These are phyloP conservation scores for Pachypsylla venusta DNA, from an alignment of 1,140 invertebrate species.

Conservation along the genomic window DNA sequence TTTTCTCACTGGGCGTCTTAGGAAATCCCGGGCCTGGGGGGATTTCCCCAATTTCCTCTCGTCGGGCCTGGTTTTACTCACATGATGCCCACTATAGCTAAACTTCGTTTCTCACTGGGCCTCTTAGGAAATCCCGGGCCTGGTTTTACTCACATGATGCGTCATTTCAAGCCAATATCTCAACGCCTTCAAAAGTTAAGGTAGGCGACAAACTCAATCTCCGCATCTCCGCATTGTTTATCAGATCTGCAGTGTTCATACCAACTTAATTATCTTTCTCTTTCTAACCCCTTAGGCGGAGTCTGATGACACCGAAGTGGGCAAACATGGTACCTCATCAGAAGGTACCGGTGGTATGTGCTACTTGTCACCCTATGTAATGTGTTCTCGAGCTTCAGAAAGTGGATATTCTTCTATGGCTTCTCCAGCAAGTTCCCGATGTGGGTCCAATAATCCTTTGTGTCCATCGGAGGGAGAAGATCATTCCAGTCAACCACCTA, in stretches of 20 bases:
- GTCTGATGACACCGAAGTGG: conserved; percentile 16
- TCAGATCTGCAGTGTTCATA: conserved; percentile 36
- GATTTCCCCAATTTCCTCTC: too few species aligned
- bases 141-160: background rate
- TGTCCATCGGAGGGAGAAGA: conserved; percentile 53
- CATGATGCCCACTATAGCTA: background rate
- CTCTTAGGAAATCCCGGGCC: background rate
- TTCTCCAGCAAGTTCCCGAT: conserved; percentile 55
- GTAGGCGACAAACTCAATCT: background rate
- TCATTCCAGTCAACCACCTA: conserved; percentile 31
- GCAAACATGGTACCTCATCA: conserved; percentile 9
- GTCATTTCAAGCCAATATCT: background rate
- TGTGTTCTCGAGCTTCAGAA: conserved; percentile 48
- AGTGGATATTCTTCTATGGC: conserved; percentile 71
- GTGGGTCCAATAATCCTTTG: conserved; percentile 58
- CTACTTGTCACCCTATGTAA: conserved; percentile 58
- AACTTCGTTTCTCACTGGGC: background rate
- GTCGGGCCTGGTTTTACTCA: too few species aligned
- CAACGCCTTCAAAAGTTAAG: background rate
- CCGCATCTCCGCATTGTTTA: conserved; percentile 22
- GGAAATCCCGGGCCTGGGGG: too few species aligned
- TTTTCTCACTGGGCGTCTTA: too few species aligned
- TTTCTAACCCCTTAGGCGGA: conserved; percentile 24
- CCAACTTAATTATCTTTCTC: conserved; percentile 16
- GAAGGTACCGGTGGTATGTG: conserved; percentile 40